These are phyloP conservation scores for Hiodon tergisus DNA, from an alignment of 2,113 vertebrate species.

Conservation along the genomic window DNA sequence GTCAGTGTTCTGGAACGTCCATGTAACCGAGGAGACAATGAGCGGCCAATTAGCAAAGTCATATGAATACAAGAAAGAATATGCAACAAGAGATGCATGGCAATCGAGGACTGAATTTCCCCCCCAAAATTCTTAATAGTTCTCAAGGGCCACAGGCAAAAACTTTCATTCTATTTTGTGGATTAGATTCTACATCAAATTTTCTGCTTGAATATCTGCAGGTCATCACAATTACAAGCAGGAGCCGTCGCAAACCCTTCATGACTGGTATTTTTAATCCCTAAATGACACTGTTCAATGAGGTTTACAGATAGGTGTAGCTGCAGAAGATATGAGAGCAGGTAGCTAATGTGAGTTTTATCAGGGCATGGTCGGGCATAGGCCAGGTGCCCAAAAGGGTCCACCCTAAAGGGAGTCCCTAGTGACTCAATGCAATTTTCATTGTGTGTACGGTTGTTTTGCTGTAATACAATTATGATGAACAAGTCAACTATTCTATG, in stretches of 20 bases:
- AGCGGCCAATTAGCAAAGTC: constrained; percentile 4
- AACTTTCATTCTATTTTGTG: constrained; percentile 14
- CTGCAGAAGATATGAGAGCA: not conserved
- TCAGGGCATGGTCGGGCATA: too few species aligned
- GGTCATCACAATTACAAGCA: not conserved
- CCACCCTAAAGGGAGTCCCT: too few species aligned
- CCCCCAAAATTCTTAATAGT: not conserved
- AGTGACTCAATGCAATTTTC: too few species aligned
- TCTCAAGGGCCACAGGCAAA: not conserved
- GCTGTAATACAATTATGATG: too few species aligned
- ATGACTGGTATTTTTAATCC: constrained; percentile 4
- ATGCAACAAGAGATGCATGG: not conserved
- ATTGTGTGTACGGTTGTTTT: too few species aligned
- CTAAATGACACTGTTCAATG: not conserved
- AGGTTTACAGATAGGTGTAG: not conserved
- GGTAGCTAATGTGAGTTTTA: not conserved
- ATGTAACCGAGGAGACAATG: constrained; percentile 17
- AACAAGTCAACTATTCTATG: too few species aligned
- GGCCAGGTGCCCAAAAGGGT: too few species aligned
- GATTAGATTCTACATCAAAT: constrained; percentile 24
- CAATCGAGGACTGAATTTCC: not conserved
- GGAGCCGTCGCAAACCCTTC: constrained; percentile 12
- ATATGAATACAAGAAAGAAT: not conserved
- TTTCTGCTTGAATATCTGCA: constrained; percentile 6
- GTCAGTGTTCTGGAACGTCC: constrained; percentile 6